phyloP scores from a whole-genome alignment of 2,888 invertebrate genomes.

The Drosophila pullipes region DNA sequence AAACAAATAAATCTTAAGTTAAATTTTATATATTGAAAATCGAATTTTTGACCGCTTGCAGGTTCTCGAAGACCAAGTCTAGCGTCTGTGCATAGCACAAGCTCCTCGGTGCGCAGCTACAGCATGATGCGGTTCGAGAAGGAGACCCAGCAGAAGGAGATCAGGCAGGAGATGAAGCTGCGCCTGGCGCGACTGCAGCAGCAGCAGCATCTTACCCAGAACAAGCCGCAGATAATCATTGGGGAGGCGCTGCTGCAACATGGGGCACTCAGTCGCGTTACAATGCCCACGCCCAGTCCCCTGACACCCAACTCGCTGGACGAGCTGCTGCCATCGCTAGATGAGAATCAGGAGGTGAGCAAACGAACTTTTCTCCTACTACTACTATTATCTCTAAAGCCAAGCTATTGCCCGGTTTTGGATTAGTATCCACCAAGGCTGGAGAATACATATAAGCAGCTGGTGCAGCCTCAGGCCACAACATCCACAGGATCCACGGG shows the following conservation, averaged over 20 bases:
- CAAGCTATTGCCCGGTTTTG: background rate
- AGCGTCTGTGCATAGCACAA: constrained; percentile 93
- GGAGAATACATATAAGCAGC: constrained; percentile 68
- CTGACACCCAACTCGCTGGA: constrained; percentile 93
- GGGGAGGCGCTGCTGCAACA: constrained; percentile 85
- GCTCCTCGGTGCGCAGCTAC: constrained; percentile 93
- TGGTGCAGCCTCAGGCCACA: constrained; percentile 64
- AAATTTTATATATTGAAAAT: background rate
- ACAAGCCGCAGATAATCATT: constrained; percentile 85
- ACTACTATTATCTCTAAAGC: background rate
- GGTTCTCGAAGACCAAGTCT: constrained; percentile 95
- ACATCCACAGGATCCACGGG: constrained; percentile 22
- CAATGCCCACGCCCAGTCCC: constrained; percentile 89
- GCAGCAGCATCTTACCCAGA: constrained; percentile 86
- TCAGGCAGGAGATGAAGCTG: constrained; percentile 91
- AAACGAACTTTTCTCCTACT: background rate
- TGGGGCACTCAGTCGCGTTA: constrained; percentile 76
- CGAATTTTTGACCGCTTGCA: constrained; percentile 80
- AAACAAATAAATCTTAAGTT: background rate
- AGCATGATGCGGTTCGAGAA: constrained; percentile 92
- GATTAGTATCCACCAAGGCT: constrained; percentile 72
- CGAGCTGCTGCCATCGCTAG: constrained; percentile 92
- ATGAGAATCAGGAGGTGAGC: constrained; percentile 91
- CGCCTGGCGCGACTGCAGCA: constrained; percentile 90
- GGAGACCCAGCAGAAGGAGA: constrained; percentile 93